Evolutionary conservation across 2,113 vertebrate genomes (phyloP).

Genomic region (Cromileptes altivelis): DNA sequence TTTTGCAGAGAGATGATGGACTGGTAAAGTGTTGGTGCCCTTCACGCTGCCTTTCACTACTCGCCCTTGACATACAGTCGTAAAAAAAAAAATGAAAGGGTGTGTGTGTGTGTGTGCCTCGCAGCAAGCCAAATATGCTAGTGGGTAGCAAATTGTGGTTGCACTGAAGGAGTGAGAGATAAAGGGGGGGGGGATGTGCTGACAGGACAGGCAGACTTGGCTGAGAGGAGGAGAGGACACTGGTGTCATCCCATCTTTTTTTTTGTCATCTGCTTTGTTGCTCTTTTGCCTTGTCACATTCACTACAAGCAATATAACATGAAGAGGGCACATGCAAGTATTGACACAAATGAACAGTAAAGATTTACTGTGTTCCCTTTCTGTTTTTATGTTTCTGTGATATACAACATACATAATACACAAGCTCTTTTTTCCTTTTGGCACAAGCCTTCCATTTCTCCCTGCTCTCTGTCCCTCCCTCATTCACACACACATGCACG

Average conservation of each 20-base stretch:
- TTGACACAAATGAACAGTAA: neutral
- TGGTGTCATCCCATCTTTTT: constrained; percentile 63
- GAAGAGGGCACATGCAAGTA: neutral
- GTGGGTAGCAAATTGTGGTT: constrained; percentile 41
- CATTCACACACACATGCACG: constrained; percentile 1
- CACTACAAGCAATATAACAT: neutral
- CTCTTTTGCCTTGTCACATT: constrained; percentile 30
- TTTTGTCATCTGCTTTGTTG: constrained; percentile 34
- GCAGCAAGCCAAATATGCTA: constrained; percentile 37
- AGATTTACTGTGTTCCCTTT: neutral
- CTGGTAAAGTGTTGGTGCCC: constrained; percentile 37
- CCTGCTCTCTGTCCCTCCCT: neutral
- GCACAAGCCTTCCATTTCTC: neutral
- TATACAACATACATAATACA: neutral
- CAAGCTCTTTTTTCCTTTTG: neutral
- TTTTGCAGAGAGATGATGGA: constrained; percentile 10
- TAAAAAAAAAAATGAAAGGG: neutral
- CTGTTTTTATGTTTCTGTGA: neutral
- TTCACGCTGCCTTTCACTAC: constrained; percentile 41
- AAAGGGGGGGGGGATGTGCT: constrained; percentile 50
- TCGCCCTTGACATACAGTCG: constrained; percentile 50
- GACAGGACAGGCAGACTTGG: constrained; percentile 65
- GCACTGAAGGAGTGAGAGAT: constrained; percentile 42
- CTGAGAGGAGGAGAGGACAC: constrained; percentile 62
- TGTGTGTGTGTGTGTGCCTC: constrained; percentile 19